Evolutionary conservation across 2,113 vertebrate species (phyloP), one percentile per base, ranked within the genome.

Genomic region (Pardalotus punctatus): DNA sequence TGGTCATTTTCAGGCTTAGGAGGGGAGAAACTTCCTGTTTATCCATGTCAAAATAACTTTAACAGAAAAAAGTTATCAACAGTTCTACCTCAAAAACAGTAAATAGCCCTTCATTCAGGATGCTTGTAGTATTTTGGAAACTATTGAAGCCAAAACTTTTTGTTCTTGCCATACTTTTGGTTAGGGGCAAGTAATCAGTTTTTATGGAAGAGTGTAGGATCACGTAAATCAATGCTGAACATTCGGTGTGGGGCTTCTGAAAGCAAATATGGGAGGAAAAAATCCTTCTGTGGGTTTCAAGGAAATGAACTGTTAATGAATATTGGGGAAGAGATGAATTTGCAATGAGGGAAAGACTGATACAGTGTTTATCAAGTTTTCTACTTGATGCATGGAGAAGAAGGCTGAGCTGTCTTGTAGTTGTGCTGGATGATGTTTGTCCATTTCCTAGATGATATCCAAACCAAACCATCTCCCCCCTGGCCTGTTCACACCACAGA

Each of bases 351-450:
- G 76, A 94, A 93, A 92, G 71, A 77, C 48, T 92, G n/a, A 85
- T 76, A 45, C 60, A 62, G 29, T 64, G 84, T 50, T 42, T 92
- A 81, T 96, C 9, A 21, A 86, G 61, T 66, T 92, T 86, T 95
- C 35, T 94, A 83, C 65, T 91, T 96, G 94, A 96, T 29, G 22
- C 74, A 66, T 45, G 36, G 81, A 79, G 64, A 31, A 97, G 86
- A 86, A 86, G 25, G 76, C 96, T 97, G 86, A 96, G 74, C 96
- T 87, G 77, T 90, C 72, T 82, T 97, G 91, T 96, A 81, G 88
- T 74, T 98, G 80, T 69, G 82, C 94, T 96, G 66, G 66, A 95
- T 94, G 74, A 91, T 33, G 42, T 42, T 42, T 90, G 40, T 94
- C 71, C 7, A 22, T 86, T 88, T 73, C 91, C 66, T 93, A 83